Evolutionary conservation across 2,113 vertebrate species (phyloP), one percentile per base, ranked within the genome.

Genomic region (Amblyopsis rosae): DNA sequence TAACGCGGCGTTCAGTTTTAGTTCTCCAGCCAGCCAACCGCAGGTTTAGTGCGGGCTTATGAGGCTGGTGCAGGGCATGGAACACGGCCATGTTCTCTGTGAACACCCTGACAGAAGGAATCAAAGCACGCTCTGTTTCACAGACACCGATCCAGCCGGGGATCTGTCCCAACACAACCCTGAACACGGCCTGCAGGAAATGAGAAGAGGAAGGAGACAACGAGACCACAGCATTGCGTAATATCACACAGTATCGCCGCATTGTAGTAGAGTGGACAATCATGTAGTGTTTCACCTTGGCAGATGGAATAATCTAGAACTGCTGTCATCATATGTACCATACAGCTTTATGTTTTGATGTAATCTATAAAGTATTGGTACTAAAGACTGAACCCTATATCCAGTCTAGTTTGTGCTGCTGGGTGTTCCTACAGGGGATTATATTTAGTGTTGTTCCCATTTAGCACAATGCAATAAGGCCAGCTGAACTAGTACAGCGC

Each of bases 401-500:
- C 47, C 69, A 62, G 65, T 65, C 63, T 19, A 9, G 62, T 26
- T 26, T 26, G 26, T 26, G 41, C 5, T 11, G 11, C n/a, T n/a
- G 5, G 35, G 17, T 12, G 47, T 63, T 65, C 53, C 48, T 45
- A 62, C 5, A 7, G 33, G 47, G 46, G 12, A 45, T 67, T 26
- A 26, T 26, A 26, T 26, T 19, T 26, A 26, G 1, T 26, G 26
- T 26, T 26, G 26, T 26, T 26, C 26, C 26, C 26, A 26, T 26
- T 26, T 62, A 15, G 73, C 69, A 73, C 66, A 69, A 72, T 6
- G 60, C 57, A 13, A 59, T 16, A 33, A 59, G 69, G 54, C 58
- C 76, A 15, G 69, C 49, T 62, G 65, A 57, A 53, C 0, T 59
- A 48, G 15, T 54, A 65, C 56, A 51, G 79, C 81, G 81, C 82